Conservation (phyloP, 2,888 invertebrate genomes). For the Tetrapedia diversipes region DNA sequence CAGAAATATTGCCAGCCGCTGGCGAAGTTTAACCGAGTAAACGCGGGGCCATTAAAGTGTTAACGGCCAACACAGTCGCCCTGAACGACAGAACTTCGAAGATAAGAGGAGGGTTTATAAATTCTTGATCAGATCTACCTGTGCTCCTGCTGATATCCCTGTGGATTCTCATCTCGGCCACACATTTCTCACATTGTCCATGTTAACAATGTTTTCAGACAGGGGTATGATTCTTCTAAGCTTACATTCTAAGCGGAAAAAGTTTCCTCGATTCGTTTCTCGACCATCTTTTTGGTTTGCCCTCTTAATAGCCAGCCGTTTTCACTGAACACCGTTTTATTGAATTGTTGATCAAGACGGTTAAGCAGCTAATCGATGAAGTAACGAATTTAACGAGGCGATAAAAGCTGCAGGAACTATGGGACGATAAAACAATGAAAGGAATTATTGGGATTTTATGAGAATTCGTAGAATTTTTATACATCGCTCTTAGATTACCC, state of each 20-base stretch:
- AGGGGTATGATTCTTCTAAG: no score
- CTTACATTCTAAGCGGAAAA: background rate
- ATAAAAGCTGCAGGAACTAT: background rate
- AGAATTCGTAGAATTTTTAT: conserved; percentile 6
- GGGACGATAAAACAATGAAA: background rate
- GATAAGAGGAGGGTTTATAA: background rate
- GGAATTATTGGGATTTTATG: background rate
- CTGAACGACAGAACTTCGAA: conserved; percentile 5
- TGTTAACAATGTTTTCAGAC: no score
- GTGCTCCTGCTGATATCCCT: background rate
- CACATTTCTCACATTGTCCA: no score
- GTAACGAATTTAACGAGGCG: conserved; percentile 12
- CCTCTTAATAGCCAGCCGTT: no score
- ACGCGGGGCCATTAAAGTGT: no score
- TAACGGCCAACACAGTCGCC: conserved; percentile 34
- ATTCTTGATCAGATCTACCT: conserved; percentile 1
- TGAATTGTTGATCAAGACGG: background rate
- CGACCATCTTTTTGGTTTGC: background rate
- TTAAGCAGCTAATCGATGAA: background rate
- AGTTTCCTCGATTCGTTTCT: background rate
- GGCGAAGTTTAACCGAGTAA: no score
- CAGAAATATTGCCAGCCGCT: no score
- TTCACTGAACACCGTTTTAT: background rate
- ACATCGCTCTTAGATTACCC: background rate
- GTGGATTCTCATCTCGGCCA: background rate